Conservation (phyloP, 2,888 invertebrate species). For the Caenorhabditis sulstoni region DNA sequence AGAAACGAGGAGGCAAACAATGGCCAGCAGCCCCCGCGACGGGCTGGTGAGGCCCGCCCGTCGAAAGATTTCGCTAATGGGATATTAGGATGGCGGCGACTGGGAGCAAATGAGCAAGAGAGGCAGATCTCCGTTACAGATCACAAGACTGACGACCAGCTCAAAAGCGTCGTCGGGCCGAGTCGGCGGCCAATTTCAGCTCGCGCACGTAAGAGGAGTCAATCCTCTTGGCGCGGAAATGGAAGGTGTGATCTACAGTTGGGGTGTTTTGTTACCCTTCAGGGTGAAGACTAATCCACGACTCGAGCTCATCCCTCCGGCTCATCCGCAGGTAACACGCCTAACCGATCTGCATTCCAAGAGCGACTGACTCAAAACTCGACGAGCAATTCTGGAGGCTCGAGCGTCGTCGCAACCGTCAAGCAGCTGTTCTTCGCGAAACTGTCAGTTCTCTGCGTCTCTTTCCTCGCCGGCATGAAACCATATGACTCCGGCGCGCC, state of each 20-base stretch:
- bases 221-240: constrained; percentile 4
- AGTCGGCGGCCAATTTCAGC: constrained; percentile 37
- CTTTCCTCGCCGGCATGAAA: constrained; percentile 10
- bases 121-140: not conserved
- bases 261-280: constrained; percentile 15
- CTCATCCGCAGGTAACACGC: not conserved
- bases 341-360: not conserved
- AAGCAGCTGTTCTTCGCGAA: constrained; percentile 36
- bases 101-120: not conserved
- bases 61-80: constrained; percentile 35
- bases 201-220: constrained; percentile 24
- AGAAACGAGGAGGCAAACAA: constrained; percentile 28
- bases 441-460: constrained; percentile 7
- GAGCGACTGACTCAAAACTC: constrained; percentile 3
- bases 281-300: constrained; percentile 9
- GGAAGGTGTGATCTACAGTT: constrained; percentile 28
- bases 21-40: not conserved
- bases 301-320: constrained; percentile 22
- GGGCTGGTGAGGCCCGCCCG: not conserved
- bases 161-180: constrained; percentile 1
- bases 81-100: constrained; percentile 41
- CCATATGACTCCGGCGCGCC: constrained; percentile 40
- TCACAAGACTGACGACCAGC: no score
- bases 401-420: not conserved
- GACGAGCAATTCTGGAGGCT: no score